phyloP scores from a whole-genome alignment of 2,888 invertebrate species.

The Amiota mariae region DNA sequence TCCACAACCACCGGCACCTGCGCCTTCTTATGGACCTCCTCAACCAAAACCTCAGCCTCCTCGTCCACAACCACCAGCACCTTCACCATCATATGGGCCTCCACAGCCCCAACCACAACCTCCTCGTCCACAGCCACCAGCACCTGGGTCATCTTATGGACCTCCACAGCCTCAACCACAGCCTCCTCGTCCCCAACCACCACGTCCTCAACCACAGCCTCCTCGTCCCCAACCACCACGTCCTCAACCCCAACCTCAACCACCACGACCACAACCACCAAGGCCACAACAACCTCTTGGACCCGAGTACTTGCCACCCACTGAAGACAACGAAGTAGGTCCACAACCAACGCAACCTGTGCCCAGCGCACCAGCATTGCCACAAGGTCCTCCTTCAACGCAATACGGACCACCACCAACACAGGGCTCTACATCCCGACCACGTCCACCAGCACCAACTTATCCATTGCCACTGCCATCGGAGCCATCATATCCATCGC shows the following conservation, averaged over 20 bases:
- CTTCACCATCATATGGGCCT: slow-evolving; percentile 47
- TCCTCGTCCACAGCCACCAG: slow-evolving; percentile 43
- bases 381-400: slow-evolving; percentile 28
- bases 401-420: slow-evolving; percentile 29
- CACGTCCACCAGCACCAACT: slow-evolving; percentile 26
- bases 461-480: slow-evolving; percentile 41
- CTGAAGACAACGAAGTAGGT: slow-evolving; percentile 47
- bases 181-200: slow-evolving; percentile 29
- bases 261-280: slow-evolving; percentile 43
- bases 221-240: slow-evolving; percentile 41
- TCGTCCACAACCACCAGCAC: slow-evolving; percentile 44
- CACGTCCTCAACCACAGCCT: slow-evolving; percentile 35
- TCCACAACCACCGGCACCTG: slow-evolving; percentile 38
- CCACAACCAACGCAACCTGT: slow-evolving; percentile 40
- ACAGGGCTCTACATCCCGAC: slow-evolving; percentile 19
- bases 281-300: slow-evolving; percentile 41
- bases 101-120: slow-evolving; percentile 47
- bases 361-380: slow-evolving; percentile 49
- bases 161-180: slow-evolving; percentile 13
- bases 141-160: slow-evolving; percentile 44
- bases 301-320: slow-evolving; percentile 50
- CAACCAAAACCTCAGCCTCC: slow-evolving; percentile 40
- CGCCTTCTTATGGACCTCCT: slow-evolving; percentile 28
- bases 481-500: slow-evolving; percentile 27
- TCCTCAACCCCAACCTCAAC: slow-evolving; percentile 30